Conservation (phyloP, 2,888 invertebrate species). For the Maniola hyperantus region DNA sequence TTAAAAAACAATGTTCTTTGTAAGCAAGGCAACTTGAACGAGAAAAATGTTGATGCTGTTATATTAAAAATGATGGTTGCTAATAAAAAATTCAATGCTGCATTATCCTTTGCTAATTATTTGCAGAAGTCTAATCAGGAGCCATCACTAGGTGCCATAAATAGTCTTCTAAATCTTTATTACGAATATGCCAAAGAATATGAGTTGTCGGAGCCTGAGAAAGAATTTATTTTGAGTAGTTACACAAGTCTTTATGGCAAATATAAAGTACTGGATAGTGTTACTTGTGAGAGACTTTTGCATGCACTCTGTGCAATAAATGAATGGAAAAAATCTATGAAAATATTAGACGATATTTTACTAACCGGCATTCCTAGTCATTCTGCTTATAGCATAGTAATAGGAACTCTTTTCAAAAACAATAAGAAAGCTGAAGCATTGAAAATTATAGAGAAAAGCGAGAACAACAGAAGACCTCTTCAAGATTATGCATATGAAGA, state of each 20-base stretch:
- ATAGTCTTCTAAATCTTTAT: conserved; percentile 82
- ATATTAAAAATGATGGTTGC: conserved; percentile 79
- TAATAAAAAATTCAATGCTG: conserved; percentile 70
- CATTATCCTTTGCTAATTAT: conserved; percentile 82
- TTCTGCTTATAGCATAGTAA: conserved; percentile 76
- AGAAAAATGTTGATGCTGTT: conserved; percentile 83
- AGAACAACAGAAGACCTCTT: conserved; percentile 67
- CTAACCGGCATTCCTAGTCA: conserved; percentile 70
- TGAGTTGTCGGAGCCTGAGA: conserved; percentile 68
- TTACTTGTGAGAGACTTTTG: conserved; percentile 84
- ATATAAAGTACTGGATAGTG: conserved; percentile 83
- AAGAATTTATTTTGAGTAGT: conserved; percentile 78
- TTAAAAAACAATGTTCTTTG: conserved; percentile 69
- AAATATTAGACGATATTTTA: conserved; percentile 84
- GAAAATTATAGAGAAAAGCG: conserved; percentile 82
- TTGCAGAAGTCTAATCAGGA: conserved; percentile 71
- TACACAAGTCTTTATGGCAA: conserved; percentile 74
- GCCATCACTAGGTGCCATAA: conserved; percentile 82
- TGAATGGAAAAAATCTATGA: conserved; percentile 84
- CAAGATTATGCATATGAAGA: conserved; percentile 73
- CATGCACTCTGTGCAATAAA: conserved; percentile 84
- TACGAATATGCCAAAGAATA: conserved; percentile 57
- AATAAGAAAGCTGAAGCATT: conserved; percentile 83
- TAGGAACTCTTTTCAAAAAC: conserved; percentile 83
- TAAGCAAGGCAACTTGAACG: conserved; percentile 60